These are phyloP conservation scores for Drosophila tropicalis DNA, from an alignment of 1,140 invertebrate species.

Conservation along the genomic window DNA sequence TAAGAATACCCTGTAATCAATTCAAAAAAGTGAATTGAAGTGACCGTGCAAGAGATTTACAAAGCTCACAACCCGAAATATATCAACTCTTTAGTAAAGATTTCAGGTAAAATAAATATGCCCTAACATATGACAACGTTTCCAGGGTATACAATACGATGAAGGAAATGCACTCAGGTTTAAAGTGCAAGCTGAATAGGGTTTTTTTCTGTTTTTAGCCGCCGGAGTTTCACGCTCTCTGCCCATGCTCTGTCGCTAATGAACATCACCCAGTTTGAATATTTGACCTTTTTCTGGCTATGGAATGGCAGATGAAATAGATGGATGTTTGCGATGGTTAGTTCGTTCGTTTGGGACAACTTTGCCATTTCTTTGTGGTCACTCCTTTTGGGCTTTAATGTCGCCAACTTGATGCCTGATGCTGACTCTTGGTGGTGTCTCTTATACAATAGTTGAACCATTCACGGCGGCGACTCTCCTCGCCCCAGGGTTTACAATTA, in stretches of 20 bases:
- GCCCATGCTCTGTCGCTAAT: slow-evolving; percentile 65
- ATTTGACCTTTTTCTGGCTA: slow-evolving; percentile 47
- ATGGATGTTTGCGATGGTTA: background rate
- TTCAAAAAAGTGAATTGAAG: background rate
- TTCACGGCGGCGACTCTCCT: slow-evolving; percentile 20
- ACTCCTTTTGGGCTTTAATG: slow-evolving; percentile 75
- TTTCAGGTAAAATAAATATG: background rate
- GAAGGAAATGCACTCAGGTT: slow-evolving; percentile 47
- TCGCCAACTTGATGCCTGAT: slow-evolving; percentile 50
- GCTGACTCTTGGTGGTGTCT: slow-evolving; percentile 16
- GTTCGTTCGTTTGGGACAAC: slow-evolving; percentile 21
- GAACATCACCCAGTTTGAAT: slow-evolving; percentile 76
- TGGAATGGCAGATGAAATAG: slow-evolving; percentile 27
- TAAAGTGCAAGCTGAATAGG: slow-evolving; percentile 55
- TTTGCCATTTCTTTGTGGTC: slow-evolving; percentile 71
- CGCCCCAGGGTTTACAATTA: slow-evolving; percentile 54
- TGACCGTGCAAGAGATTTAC: too few relatives aligned
- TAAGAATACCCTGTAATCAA: background rate
- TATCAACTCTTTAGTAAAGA: too few relatives aligned
- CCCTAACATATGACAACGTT: background rate
- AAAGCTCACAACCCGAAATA: too few relatives aligned
- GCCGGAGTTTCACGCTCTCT: slow-evolving; percentile 70
- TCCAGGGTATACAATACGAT: background rate
- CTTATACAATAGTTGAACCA: slow-evolving; percentile 59
- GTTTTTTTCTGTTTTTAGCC: slow-evolving; percentile 53